These are phyloP conservation scores for Jordanella pulchra DNA, from an alignment of 2,797 vertebrate genomes.

Conservation along the genomic window DNA sequence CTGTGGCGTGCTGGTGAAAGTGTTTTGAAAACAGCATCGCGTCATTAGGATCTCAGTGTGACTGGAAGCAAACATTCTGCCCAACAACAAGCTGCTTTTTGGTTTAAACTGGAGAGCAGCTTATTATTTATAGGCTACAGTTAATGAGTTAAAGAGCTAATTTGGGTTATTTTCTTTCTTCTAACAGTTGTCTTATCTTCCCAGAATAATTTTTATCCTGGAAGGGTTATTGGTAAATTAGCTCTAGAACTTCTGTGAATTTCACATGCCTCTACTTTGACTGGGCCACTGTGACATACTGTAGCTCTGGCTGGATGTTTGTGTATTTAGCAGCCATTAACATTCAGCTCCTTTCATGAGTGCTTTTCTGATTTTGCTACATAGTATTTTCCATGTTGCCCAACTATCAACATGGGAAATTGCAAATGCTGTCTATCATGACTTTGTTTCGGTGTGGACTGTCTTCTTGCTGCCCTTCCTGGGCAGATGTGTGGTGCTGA, in stretches of 20 bases:
- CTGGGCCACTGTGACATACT: not conserved
- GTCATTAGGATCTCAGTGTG: constrained; percentile 16
- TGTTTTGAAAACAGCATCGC: constrained; percentile 36
- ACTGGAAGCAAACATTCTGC: not conserved
- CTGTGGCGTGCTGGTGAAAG: constrained; percentile 16
- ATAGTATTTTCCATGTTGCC: not conserved
- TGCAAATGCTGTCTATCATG: too few relatives aligned
- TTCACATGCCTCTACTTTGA: not conserved
- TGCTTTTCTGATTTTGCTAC: not conserved
- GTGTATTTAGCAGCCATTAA: too few relatives aligned
- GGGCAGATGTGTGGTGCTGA: not conserved
- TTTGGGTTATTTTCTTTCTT: not conserved
- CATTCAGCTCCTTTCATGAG: not conserved
- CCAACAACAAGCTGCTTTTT: not conserved
- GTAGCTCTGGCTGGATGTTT: not conserved
- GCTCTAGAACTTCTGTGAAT: too few relatives aligned
- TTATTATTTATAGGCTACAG: not conserved
- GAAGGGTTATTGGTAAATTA: constrained; percentile 28
- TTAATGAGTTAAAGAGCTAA: not conserved
- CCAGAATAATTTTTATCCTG: constrained; percentile 9
- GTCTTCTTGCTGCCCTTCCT: not conserved
- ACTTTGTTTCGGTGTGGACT: not conserved
- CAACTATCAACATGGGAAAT: too few relatives aligned
- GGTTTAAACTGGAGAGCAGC: not conserved
- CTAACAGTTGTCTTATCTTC: not conserved